Conservation (phyloP, 2,113 vertebrate species). For the Takifugu flavidus region DNA sequence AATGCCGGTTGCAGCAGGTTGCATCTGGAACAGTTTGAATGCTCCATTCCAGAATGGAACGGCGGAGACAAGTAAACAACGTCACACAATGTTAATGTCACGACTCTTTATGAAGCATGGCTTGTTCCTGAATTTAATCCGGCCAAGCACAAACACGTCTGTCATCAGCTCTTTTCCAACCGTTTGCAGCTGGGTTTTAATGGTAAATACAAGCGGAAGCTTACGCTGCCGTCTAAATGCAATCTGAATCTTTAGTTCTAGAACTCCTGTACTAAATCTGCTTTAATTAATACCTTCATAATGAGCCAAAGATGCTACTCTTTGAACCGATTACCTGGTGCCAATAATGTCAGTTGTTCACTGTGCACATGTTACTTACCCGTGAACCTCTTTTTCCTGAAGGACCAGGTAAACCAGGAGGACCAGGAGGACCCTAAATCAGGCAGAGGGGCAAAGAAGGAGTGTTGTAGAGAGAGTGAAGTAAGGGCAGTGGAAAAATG, state of each 20-base stretch:
- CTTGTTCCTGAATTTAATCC: conserved; percentile 23
- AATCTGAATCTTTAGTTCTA: not conserved
- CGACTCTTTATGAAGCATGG: conserved; percentile 1
- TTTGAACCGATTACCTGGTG: not conserved
- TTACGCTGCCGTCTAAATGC: not conserved
- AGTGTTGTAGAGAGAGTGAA: conserved; percentile 28
- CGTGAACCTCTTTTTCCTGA: conserved; percentile 88
- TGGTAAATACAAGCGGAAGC: not conserved
- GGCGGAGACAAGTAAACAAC: conserved; percentile 18
- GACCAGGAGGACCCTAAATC: conserved; percentile 88
- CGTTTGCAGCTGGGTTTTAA: conserved; percentile 9
- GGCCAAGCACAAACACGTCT: conserved; percentile 15
- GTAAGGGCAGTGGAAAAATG: conserved; percentile 6
- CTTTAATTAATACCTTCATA: too few species aligned
- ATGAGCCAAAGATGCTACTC: not conserved
- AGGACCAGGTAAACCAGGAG: conserved; percentile 87
- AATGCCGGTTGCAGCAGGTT: conserved; percentile 8
- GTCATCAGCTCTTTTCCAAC: conserved; percentile 16
- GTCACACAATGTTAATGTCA: conserved; percentile 1
- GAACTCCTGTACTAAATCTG: not conserved
- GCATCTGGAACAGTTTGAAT: conserved; percentile 24
- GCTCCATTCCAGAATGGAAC: conserved; percentile 8
- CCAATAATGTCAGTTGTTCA: not conserved
- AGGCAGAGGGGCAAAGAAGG: conserved; percentile 34
- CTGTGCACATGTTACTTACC: conserved; percentile 78